A percentile compares a stretch with the other conserved stretches of the same genome.
These are phyloP conservation scores for Clarias gariepinus DNA, from an alignment of 2,113 vertebrate genomes.

Conservation along the genomic window DNA sequence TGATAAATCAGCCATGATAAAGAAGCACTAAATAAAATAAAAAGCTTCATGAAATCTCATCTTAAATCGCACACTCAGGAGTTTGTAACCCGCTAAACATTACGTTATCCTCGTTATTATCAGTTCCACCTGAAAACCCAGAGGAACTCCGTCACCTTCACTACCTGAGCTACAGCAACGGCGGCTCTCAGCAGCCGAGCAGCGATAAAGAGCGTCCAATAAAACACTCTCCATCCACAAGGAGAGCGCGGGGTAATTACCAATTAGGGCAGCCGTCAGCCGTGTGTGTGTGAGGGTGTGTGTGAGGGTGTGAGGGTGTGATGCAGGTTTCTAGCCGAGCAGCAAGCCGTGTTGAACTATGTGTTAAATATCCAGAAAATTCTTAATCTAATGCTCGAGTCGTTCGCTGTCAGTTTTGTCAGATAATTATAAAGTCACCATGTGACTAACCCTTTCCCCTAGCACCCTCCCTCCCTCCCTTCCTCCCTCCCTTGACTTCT, in stretches of 20 bases:
- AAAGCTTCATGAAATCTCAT: not conserved
- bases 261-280: conserved; percentile 70
- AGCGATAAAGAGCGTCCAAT: conserved; percentile 46
- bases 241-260: conserved; percentile 71
- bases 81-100: not conserved
- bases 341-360: conserved; percentile 59
- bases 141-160: not conserved
- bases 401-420: conserved; percentile 78
- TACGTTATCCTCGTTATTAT: not conserved
- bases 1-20: not conserved
- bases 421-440: conserved; percentile 77
- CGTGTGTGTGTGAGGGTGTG: conserved; percentile 45
- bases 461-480: not conserved
- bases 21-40: not conserved
- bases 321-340: conserved; percentile 56
- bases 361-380: conserved; percentile 69
- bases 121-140: not conserved
- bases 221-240: conserved; percentile 65
- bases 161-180: conserved; percentile 5
- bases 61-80: not conserved
- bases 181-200: not conserved
- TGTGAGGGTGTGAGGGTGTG: conserved; percentile 27
- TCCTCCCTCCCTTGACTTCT: not conserved
- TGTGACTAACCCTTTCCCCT: conserved; percentile 36
- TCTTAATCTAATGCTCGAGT: conserved; percentile 71